phyloP scores from a whole-genome alignment of 2,113 vertebrate genomes.

The Rhinoderma darwinii region DNA sequence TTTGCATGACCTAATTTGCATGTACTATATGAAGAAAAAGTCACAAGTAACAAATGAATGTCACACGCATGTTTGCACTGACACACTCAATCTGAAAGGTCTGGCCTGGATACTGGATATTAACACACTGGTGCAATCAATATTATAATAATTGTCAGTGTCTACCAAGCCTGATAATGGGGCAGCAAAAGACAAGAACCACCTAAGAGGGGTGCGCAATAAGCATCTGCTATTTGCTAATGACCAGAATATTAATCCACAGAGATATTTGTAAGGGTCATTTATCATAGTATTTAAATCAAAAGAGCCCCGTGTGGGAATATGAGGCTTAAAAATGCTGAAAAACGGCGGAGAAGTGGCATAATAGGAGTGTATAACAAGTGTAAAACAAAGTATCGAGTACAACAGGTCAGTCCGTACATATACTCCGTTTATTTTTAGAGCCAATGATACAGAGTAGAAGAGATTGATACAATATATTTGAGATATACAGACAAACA shows the following conservation, averaged over 20 bases:
- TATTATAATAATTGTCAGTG: conserved; percentile 32
- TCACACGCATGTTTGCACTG: conserved; percentile 55
- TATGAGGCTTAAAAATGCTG: background rate
- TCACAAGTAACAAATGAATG: conserved; percentile 60
- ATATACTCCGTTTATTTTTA: no score
- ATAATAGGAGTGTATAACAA: background rate
- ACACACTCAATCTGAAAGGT: conserved; percentile 50
- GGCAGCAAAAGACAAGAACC: background rate
- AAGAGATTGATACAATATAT: no score
- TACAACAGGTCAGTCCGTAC: background rate
- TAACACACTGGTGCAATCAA: conserved; percentile 41
- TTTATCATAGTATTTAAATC: background rate
- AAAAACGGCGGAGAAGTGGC: background rate
- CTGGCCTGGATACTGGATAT: conserved; percentile 34
- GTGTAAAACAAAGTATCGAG: background rate
- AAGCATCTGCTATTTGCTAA: conserved; percentile 43
- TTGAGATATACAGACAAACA: no score
- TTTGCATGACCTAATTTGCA: conserved; percentile 59
- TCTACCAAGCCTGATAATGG: conserved; percentile 11
- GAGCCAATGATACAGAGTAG: no score
- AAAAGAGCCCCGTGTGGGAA: background rate
- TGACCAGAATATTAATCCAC: background rate
- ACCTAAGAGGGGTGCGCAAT: background rate
- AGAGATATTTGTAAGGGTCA: conserved; percentile 3
- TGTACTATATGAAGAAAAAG: conserved; percentile 55